Evolutionary conservation across 1,140 invertebrate species (phyloP), one percentile per base, ranked within the genome.

Genomic region (Berghia stephanieae): DNA sequence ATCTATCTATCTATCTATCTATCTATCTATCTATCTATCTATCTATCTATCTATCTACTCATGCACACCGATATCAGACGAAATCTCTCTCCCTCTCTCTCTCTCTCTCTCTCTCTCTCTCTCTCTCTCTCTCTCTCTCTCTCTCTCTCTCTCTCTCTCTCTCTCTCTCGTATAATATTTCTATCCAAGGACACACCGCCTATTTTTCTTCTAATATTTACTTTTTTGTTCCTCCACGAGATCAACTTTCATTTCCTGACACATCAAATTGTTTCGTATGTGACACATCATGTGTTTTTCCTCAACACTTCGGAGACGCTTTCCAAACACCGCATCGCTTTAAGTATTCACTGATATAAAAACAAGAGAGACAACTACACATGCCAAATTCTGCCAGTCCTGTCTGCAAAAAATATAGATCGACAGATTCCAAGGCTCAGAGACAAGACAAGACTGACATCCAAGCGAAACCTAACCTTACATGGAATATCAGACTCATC

Each of bases 1-100:
- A n/a, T 60, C 55, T 60, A n/a, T 60, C 55, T 60, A n/a, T 60
- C 55, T 21, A n/a, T 60, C 55, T 60, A n/a, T 60, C 55, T 60
- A n/a, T 60, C 55, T 60, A n/a, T 6, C 55, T 60, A 4, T 60
- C 4, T 60, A 4, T 60, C 4, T 60, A 4, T 60, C 4, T 60
- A 4, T 60, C 4, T 60, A 4, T 60, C 4, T 60, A 4, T 60
- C 4, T 60, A 4, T 60, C 4, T 6, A n/a, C 34, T 31, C 5
- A n/a, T 60, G n/a, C 34, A n/a, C 34, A n/a, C 34, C 55, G 24
- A n/a, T 60, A n/a, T 60, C 55, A 60, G n/a, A 6, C 55, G 5
- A n/a, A 6, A n/a, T 60, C 55, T 60, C 55, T 60, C 21, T 60
- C 55, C 21, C 21, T 60, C 21, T 21, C 21, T 60, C 55, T 60